Evolutionary conservation across 1,140 invertebrate genomes (phyloP), one percentile per base, ranked within the genome.

Genomic region (Hestina assimilis): DNA sequence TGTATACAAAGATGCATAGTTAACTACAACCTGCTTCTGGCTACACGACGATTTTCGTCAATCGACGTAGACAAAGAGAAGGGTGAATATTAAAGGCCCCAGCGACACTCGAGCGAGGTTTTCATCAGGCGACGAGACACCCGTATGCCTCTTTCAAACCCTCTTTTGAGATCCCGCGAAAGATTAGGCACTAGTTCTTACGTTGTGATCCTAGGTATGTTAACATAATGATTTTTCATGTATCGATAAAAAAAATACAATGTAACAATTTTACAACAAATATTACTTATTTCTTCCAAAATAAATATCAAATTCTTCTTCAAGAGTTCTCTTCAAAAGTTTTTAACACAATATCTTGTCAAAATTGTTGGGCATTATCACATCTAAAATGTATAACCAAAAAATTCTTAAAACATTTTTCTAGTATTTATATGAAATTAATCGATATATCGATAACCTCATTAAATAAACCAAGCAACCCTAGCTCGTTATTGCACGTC

Each of bases 181-280:
- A 87, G 83, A 87, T 87, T 84, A 87, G 81, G 79, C 83, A 80
- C 79, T 75, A 78, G 73, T 87, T 82, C 80, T 79, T 81, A 74
- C 64, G 69, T 64, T 72, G 71, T 68, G 33, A 40, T 15, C 26
- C 56, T 57, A 56, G 52, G 47, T 29, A 55, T 17, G 47, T 11
- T 33, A 48, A 31, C 8, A 14, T 29, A 29, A 15, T 14, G 35
- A n/a, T 38, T 1, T 31, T 3, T 1, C 19, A n/a, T 1, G 11
- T 38, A 19, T 38, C 33, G 33, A 38, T 31, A 4, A 38, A 3
- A 7, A 4, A 17, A 17, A 19, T 19, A n/a, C n/a, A n/a, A n/a
- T n/a, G n/a, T n/a, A n/a, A n/a, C n/a, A n/a, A n/a, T n/a, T n/a
- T n/a, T n/a, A n/a, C n/a, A n/a, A n/a, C n/a, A n/a, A n/a, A n/a